Evolutionary conservation across 2,888 invertebrate genomes (phyloP).

Genomic region (Andrena haemorrhoa): DNA sequence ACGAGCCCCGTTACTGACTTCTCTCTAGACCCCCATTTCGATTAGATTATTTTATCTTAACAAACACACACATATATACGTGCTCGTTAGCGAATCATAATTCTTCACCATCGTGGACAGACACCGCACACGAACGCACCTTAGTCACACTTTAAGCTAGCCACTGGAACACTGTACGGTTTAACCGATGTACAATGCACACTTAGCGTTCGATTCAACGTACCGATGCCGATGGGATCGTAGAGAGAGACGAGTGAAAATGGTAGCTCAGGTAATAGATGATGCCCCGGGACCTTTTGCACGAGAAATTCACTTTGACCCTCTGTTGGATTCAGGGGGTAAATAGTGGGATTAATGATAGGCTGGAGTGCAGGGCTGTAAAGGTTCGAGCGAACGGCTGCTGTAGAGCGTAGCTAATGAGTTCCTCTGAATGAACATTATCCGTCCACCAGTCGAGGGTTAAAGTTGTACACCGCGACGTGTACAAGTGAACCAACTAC

Average conservation of each 20-base stretch:
- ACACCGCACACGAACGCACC: slow-evolving; percentile 17
- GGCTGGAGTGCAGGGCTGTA: too few species aligned
- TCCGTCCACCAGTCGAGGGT: neutral
- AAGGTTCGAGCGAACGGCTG: too few species aligned
- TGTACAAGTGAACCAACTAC: neutral
- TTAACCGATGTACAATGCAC: slow-evolving; percentile 13
- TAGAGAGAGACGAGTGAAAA: neutral
- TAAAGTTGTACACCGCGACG: neutral
- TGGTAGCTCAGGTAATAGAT: too few species aligned
- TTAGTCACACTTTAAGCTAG: slow-evolving; percentile 11
- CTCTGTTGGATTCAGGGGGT: slow-evolving; percentile 16
- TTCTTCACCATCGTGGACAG: neutral
- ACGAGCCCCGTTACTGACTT: neutral
- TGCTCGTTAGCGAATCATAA: slow-evolving; percentile 15
- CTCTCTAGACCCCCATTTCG: slow-evolving; percentile 7
- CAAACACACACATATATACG: neutral
- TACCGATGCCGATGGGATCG: neutral
- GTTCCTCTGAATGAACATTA: too few species aligned
- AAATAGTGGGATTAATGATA: neutral
- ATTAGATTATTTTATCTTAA: slow-evolving; percentile 2
- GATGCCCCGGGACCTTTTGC: neutral
- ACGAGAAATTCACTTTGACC: neutral
- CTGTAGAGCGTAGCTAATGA: too few species aligned
- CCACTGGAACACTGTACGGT: slow-evolving; percentile 4
- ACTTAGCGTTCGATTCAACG: slow-evolving; percentile 4